Conservation (phyloP, 2,113 vertebrate species). For the Egretta garzetta region DNA sequence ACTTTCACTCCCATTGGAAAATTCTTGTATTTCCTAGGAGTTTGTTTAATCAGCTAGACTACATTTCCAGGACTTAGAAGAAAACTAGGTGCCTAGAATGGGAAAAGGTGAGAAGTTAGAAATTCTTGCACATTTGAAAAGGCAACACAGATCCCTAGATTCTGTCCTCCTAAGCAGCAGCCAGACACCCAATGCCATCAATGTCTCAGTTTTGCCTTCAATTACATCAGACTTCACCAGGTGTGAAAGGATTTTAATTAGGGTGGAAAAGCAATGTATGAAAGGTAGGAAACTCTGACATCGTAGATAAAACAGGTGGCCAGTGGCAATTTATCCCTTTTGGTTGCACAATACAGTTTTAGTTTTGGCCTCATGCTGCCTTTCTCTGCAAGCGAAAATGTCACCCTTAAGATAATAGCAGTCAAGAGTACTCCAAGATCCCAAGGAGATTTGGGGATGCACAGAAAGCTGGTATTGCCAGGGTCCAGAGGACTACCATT, state of each 20-base stretch:
- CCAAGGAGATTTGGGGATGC: background rate
- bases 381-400: background rate
- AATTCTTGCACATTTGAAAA: background rate
- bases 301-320: background rate
- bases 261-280: background rate
- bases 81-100: background rate
- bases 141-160: background rate
- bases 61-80: background rate
- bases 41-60: background rate
- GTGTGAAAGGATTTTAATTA: background rate
- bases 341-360: background rate
- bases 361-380: background rate
- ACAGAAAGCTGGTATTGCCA: background rate
- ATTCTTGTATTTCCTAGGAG: background rate
- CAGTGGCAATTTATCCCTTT: background rate
- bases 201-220: background rate
- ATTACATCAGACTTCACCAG: background rate
- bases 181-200: background rate
- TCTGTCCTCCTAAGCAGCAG: background rate
- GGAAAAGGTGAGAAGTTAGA: background rate
- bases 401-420: background rate
- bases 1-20: background rate
- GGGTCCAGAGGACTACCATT: background rate
- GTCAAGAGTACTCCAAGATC: too few relatives aligned
- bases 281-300: background rate